phyloP scores from a whole-genome alignment of 1,140 invertebrate genomes.

The Rhopalosiphum maidis region DNA sequence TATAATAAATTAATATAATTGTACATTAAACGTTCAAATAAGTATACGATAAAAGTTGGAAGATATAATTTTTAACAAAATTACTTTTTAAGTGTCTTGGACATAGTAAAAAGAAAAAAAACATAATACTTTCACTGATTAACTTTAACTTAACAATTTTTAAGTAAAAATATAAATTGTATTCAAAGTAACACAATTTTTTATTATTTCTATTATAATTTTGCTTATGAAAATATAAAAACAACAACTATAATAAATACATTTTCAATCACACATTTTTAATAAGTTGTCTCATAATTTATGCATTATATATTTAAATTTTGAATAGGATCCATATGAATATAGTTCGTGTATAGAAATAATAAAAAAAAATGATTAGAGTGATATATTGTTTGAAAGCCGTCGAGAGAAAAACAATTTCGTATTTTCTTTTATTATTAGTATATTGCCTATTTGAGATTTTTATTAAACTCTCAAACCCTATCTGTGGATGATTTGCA shows the following conservation, averaged over 20 bases:
- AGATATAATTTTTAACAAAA: background rate
- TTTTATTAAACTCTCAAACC: background rate
- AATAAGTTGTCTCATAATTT: background rate
- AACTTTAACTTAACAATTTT: background rate
- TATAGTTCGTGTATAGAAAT: background rate
- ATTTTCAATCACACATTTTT: background rate
- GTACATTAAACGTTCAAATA: background rate
- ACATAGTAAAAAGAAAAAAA: background rate
- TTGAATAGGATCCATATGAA: background rate
- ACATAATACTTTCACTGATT: background rate
- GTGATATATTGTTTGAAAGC: background rate
- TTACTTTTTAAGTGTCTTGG: background rate
- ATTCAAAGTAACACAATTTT: background rate
- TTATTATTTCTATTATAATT: background rate
- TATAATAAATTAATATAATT: background rate
- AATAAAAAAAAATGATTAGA: background rate
- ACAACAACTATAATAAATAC: background rate
- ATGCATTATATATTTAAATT: background rate
- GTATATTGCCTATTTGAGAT: constrained; percentile 28
- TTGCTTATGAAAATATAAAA: background rate
- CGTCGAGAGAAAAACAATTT: constrained; percentile 18
- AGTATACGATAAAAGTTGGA: background rate
- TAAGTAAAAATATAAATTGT: background rate
- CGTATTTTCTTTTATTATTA: constrained; percentile 14
- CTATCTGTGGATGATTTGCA: constrained; percentile 16